phyloP scores from a whole-genome alignment of 2,113 vertebrate genomes.

The Rallus limicola region DNA sequence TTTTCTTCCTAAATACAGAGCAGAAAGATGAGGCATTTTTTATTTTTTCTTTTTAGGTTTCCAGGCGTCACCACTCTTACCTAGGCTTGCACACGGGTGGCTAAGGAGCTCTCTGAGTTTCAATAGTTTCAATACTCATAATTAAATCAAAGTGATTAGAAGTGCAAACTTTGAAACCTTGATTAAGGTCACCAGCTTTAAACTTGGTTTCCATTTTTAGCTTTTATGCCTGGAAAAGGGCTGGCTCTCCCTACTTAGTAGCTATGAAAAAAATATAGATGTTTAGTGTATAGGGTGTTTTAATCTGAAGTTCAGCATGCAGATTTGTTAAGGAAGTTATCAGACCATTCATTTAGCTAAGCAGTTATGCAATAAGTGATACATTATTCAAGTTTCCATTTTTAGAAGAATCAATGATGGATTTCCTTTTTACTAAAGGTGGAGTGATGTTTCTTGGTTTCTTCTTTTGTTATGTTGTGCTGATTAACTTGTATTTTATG shows the following conservation, averaged over 20 bases:
- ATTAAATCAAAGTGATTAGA: background rate
- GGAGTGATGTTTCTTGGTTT: rapidly evolving
- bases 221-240: background rate
- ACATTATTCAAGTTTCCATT: background rate
- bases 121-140: background rate
- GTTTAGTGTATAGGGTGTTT: background rate
- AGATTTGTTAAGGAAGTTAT: background rate
- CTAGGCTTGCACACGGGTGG: background rate
- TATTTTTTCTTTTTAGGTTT: background rate
- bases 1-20: background rate
- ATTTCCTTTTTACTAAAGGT: background rate
- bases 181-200: background rate
- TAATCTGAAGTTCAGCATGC: background rate
- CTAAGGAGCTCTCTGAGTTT: background rate
- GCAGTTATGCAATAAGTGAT: background rate
- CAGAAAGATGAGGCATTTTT: background rate
- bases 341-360: background rate
- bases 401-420: background rate
- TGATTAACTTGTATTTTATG: background rate
- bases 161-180: background rate
- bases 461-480: background rate
- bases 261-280: background rate
- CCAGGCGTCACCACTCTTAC: background rate
- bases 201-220: background rate
- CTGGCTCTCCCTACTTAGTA: background rate